phyloP scores from a whole-genome alignment of 2,888 invertebrate species.

The Neocrepidodera transversa region DNA sequence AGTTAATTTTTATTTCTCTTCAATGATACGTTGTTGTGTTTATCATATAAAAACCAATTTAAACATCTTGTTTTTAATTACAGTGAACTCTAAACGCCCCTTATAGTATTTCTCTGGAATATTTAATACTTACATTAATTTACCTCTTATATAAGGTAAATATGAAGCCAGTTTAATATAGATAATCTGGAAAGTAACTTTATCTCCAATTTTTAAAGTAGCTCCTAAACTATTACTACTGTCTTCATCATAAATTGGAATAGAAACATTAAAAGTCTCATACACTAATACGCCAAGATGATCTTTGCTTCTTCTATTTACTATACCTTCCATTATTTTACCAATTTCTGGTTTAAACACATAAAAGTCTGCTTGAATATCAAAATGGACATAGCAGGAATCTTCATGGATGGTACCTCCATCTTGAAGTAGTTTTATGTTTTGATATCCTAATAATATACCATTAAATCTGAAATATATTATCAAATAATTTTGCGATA shows the following conservation, averaged over 20 bases:
- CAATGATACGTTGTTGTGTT: too few relatives aligned
- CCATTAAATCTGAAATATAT: constrained; percentile 68
- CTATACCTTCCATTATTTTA: constrained; percentile 67
- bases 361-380: constrained; percentile 74
- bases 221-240: constrained; percentile 66
- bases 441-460: constrained; percentile 72
- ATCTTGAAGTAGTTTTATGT: constrained; percentile 66
- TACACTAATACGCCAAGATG: constrained; percentile 75
- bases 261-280: constrained; percentile 74
- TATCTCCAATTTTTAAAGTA: constrained; percentile 66
- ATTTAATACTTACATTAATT: constrained; percentile 59
- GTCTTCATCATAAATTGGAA: constrained; percentile 64
- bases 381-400: constrained; percentile 69
- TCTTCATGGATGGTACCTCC: constrained; percentile 69
- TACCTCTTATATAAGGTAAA: constrained; percentile 71
- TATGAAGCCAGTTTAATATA: constrained; percentile 66
- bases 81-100: too few relatives aligned
- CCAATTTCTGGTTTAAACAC: constrained; percentile 71
- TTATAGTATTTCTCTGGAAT: background rate
- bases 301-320: constrained; percentile 71
- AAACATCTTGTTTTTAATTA: too few relatives aligned
- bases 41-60: too few relatives aligned
- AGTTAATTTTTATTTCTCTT: too few relatives aligned
- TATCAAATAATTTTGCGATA: constrained; percentile 1
- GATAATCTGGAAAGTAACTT: constrained; percentile 67